Evolutionary conservation across 2,888 invertebrate genomes (phyloP).

Genomic region (Nemoura dubitans): DNA sequence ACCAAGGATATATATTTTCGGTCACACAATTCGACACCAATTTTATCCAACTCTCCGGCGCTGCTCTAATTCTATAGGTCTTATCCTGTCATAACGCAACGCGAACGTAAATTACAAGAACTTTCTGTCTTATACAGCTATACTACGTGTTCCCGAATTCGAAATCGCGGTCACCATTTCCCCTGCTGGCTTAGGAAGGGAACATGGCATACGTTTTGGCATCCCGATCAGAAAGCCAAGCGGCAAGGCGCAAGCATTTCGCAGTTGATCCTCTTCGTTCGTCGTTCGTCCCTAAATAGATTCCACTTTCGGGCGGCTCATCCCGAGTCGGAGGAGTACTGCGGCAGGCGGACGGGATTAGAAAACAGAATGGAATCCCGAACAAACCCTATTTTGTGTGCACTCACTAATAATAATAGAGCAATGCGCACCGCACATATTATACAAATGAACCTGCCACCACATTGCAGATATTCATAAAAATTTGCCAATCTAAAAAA

Average conservation of each 20-base stretch:
- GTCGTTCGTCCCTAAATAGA: conserved; percentile 3
- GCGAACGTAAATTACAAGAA: background rate
- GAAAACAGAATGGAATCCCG: background rate
- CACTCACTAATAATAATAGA: too few relatives aligned
- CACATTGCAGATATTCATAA: too few relatives aligned
- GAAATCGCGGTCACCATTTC: background rate
- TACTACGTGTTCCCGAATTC: background rate
- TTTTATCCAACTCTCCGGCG: background rate
- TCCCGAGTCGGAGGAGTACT: background rate
- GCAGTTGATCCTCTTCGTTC: background rate
- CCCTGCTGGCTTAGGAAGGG: background rate
- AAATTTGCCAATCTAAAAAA: too few relatives aligned
- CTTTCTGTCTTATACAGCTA: background rate
- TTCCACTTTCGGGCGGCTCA: background rate
- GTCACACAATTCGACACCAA: background rate
- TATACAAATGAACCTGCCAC: too few relatives aligned
- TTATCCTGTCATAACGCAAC: background rate
- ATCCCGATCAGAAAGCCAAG: background rate
- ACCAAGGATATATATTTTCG: background rate
- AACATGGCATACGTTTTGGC: background rate
- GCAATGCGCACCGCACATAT: too few relatives aligned
- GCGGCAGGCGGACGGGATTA: background rate
- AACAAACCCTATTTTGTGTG: too few relatives aligned
- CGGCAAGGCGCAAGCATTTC: background rate
- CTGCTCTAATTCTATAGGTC: conserved; percentile 4